phyloP scores from a whole-genome alignment of 2,797 vertebrate genomes.

The Spatula versicolor region DNA sequence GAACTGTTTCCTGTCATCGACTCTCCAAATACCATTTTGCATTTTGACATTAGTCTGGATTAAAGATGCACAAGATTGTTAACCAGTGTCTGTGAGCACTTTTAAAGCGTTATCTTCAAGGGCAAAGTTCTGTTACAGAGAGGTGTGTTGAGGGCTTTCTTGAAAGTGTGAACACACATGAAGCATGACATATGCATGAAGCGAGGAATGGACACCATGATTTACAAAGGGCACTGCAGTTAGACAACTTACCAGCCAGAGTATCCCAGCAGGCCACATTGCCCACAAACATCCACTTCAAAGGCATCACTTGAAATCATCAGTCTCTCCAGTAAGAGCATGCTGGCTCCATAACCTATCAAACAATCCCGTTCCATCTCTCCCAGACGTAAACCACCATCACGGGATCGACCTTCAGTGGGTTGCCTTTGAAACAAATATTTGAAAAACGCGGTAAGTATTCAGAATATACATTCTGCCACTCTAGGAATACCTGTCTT shows the following conservation, averaged over 20 bases:
- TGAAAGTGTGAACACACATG: not conserved
- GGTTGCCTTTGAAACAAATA: conserved; percentile 86
- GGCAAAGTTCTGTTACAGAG: not conserved
- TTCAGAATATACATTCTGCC: not conserved
- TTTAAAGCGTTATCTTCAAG: not conserved
- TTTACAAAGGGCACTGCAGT: not conserved
- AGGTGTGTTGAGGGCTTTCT: not conserved
- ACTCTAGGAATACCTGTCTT: not conserved
- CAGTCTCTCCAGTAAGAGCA: conserved; percentile 94
- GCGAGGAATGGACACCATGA: not conserved
- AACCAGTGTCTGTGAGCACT: not conserved
- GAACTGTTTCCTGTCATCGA: not conserved
- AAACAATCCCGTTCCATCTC: conserved; percentile 99
- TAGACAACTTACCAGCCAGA: conserved; percentile 90
- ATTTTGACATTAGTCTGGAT: not conserved
- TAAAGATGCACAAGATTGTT: not conserved
- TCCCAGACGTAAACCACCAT: conserved; percentile 95
- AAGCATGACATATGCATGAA: not conserved
- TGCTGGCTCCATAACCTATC: conserved; percentile 98
- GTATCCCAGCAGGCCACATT: conserved; percentile 96
- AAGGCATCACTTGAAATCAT: conserved; percentile 99
- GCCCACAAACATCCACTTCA: conserved; percentile 96
- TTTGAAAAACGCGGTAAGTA: not conserved
- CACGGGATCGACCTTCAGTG: conserved; percentile 96
- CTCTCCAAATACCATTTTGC: not conserved